phyloP scores from a whole-genome alignment of 2,888 invertebrate genomes.

The Hypena proboscidalis region DNA sequence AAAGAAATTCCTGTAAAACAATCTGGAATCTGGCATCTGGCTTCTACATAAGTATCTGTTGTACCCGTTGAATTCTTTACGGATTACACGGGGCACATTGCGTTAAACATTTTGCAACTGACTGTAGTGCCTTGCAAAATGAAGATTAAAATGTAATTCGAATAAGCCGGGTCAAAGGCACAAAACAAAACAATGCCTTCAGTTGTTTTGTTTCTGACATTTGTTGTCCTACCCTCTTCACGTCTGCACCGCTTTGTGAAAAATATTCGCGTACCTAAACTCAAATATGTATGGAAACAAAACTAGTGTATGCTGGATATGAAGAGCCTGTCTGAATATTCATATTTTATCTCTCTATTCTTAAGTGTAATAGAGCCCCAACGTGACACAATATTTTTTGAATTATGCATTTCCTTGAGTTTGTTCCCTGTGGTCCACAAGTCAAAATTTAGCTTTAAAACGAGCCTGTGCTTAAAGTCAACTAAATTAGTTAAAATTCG shows the following conservation, averaged over 20 bases:
- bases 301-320: not conserved
- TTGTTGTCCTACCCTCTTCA: conserved; percentile 25
- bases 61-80: conserved; percentile 8
- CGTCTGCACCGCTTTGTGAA: conserved; percentile 1
- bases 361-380: too few species aligned
- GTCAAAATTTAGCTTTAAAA: too few species aligned
- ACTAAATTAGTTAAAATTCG: too few species aligned
- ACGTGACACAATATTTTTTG: too few species aligned
- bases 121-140: conserved; percentile 10
- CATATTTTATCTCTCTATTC: too few species aligned
- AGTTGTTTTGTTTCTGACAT: conserved; percentile 33
- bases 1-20: conserved; percentile 6
- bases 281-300: conserved; percentile 1
- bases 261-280: conserved; percentile 1
- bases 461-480: too few species aligned
- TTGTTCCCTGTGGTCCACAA: too few species aligned
- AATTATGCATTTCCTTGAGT: too few species aligned
- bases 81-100: conserved; percentile 6
- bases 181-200: conserved; percentile 32
- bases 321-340: not conserved
- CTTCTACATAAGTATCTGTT: not conserved
- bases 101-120: conserved; percentile 23
- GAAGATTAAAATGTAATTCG: conserved; percentile 32
- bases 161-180: conserved; percentile 23
- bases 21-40: not conserved